These are phyloP conservation scores for Pterocles orientalis DNA, from an alignment of 2,113 vertebrate species.

Conservation along the genomic window DNA sequence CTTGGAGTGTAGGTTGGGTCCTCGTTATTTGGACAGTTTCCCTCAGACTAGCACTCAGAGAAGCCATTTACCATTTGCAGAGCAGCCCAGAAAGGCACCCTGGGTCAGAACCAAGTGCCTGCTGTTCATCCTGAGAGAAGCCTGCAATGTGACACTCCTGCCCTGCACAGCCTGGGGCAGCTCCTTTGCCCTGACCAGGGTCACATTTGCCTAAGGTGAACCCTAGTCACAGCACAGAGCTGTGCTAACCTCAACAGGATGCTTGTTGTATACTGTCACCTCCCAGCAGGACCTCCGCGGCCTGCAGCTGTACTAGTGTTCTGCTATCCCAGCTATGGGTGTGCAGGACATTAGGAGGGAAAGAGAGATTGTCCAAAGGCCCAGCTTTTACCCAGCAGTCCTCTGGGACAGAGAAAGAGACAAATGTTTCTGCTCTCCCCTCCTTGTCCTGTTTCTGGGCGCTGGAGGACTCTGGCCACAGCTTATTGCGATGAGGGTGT, in stretches of 20 bases:
- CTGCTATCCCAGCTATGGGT: not conserved
- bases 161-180: not conserved
- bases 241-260: not conserved
- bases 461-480: not conserved
- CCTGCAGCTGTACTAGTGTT: not conserved
- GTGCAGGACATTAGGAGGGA: not conserved
- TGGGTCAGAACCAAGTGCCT: not conserved
- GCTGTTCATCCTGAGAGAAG: not conserved
- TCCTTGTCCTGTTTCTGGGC: not conserved
- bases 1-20: not conserved
- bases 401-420: not conserved
- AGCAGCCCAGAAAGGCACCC: not conserved
- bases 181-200: not conserved
- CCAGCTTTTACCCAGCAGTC: not conserved
- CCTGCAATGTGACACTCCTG: not conserved
- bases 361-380: not conserved
- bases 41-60: not conserved
- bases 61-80: not conserved
- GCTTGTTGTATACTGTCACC: not conserved
- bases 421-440: rapidly evolving
- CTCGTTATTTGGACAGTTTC: not conserved
- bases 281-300: not conserved
- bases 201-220: not conserved
- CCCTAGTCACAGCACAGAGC: not conserved
- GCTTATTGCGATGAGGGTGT: not conserved